phyloP scores from a whole-genome alignment of 2,113 vertebrate species.

The Pituophis catenifer region DNA sequence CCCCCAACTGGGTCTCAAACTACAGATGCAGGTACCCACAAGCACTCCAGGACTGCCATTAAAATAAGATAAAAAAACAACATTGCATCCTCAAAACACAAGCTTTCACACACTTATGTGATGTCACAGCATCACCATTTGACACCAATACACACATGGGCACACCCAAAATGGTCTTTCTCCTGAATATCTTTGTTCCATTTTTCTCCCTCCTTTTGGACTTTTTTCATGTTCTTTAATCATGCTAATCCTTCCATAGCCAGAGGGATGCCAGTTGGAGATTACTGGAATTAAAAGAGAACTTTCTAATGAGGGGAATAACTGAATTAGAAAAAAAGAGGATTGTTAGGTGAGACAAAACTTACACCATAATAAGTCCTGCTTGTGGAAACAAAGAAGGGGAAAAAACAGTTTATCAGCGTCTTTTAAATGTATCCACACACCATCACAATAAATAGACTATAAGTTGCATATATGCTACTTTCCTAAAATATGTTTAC shows the following conservation, averaged over 20 bases:
- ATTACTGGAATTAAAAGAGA: not conserved
- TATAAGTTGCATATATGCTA: not conserved
- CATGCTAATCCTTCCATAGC: not conserved
- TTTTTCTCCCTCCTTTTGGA: not conserved
- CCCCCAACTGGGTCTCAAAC: not conserved
- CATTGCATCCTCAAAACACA: not conserved
- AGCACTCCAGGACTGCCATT: not conserved
- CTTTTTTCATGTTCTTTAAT: not conserved
- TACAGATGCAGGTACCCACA: not conserved
- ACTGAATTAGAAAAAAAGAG: not conserved
- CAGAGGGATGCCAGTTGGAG: not conserved
- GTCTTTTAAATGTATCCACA: not conserved
- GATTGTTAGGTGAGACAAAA: slow-evolving; percentile 10
- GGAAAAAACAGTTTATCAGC: not conserved
- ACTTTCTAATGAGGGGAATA: not conserved
- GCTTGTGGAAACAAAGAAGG: not conserved
- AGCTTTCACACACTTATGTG: not conserved
- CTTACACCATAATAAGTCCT: slow-evolving; percentile 9
- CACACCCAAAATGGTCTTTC: not conserved
- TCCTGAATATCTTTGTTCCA: not conserved
- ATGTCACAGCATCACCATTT: not conserved
- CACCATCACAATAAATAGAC: not conserved
- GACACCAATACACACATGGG: not conserved
- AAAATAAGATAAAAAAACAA: not conserved
- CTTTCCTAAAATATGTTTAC: not conserved